Evolutionary conservation across 2,113 vertebrate species (phyloP).

Genomic region (Regulus satrapa): DNA sequence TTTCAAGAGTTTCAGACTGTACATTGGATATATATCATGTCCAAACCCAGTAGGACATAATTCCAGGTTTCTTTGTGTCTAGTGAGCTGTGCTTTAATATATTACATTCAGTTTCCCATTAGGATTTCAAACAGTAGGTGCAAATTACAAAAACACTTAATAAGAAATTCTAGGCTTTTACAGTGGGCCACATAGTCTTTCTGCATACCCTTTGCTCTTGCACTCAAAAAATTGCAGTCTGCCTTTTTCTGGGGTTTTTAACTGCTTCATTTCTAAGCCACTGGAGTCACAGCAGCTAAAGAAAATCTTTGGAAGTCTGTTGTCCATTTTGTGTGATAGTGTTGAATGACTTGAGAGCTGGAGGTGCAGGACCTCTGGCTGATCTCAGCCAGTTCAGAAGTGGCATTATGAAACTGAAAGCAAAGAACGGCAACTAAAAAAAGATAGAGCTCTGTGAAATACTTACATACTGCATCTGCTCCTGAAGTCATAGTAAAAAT

Average conservation of each 20-base stretch:
- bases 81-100: neutral
- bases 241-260: neutral
- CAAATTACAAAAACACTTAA: neutral
- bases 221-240: neutral
- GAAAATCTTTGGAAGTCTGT: neutral
- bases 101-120: neutral
- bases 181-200: neutral
- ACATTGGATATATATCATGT: conserved; percentile 10
- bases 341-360: neutral
- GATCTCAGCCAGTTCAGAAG: neutral
- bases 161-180: neutral
- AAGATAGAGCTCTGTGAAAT: neutral
- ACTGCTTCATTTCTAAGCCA: neutral
- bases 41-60: neutral
- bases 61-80: conserved; percentile 10
- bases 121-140: neutral
- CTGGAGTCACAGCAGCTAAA: neutral
- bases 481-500: neutral
- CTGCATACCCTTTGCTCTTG: neutral
- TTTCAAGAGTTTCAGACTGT: conserved; percentile 12
- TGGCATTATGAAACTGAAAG: neutral
- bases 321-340: neutral
- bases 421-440: neutral
- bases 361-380: neutral
- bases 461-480: neutral